Conservation (phyloP, 2,888 invertebrate genomes). For the Andrena bucephala region DNA sequence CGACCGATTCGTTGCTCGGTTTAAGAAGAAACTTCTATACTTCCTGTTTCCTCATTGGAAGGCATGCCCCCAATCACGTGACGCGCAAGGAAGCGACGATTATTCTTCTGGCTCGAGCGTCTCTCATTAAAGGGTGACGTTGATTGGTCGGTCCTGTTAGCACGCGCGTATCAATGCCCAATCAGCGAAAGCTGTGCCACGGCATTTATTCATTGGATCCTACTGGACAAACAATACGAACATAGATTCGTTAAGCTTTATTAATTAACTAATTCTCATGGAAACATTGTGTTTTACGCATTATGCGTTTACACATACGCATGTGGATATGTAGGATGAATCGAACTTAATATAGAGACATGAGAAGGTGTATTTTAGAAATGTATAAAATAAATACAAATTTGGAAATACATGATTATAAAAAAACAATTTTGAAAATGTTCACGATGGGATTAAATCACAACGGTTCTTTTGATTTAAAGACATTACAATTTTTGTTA, state of each 20-base stretch:
- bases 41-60: conserved; percentile 49
- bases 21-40: conserved; percentile 19
- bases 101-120: background rate
- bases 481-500: background rate
- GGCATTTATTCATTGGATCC: conserved; percentile 1
- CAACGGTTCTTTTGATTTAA: background rate
- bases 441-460: background rate
- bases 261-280: background rate
- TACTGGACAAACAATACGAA: conserved; percentile 13
- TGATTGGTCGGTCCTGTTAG: background rate
- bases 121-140: background rate
- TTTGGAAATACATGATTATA: background rate
- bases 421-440: background rate
- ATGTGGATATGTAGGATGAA: background rate
- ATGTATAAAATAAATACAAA: background rate
- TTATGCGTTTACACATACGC: background rate
- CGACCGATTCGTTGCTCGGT: background rate
- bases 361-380: no score
- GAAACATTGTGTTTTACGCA: background rate
- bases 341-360: background rate
- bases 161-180: background rate
- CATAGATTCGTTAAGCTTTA: background rate
- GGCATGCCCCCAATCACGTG: conserved; percentile 29
- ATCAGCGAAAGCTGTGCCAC: background rate
- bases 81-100: background rate